Conservation (phyloP, 2,797 vertebrate genomes). For the Choloepus didactylus region DNA sequence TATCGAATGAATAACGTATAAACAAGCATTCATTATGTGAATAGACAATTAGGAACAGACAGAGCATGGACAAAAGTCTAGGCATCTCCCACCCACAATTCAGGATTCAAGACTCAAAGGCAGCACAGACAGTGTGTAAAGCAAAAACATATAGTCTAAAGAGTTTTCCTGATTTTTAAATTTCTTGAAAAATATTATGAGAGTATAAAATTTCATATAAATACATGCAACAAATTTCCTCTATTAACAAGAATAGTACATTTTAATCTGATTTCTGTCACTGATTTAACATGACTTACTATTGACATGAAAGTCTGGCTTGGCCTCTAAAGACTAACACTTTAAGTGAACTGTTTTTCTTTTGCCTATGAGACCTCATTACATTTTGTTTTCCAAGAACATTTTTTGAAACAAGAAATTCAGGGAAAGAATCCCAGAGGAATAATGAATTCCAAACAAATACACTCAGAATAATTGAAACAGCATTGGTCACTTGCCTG, state of each 20-base stretch:
- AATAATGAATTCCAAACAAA: not conserved
- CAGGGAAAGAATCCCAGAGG: not conserved
- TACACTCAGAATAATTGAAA: not conserved
- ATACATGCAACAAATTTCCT: not conserved
- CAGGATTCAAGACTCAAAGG: not conserved
- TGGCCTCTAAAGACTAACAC: not conserved
- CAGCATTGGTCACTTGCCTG: not conserved
- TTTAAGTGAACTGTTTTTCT: not conserved
- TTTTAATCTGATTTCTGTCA: not conserved
- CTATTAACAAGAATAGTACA: not conserved
- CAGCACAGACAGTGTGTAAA: not conserved
- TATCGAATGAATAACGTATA: not conserved
- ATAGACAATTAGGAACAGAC: not conserved
- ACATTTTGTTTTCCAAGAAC: not conserved
- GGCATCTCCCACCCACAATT: not conserved
- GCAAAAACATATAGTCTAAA: not conserved
- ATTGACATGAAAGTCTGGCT: not conserved
- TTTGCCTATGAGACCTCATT: not conserved
- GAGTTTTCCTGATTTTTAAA: not conserved
- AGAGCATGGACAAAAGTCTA: not conserved
- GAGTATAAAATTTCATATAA: not conserved
- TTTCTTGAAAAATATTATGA: not conserved
- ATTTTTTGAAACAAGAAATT: not conserved
- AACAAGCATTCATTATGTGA: not conserved
- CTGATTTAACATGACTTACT: not conserved